Evolutionary conservation across 2,888 invertebrate genomes (phyloP), one percentile per base, ranked within the genome.

Genomic region (Plebejus melissa): DNA sequence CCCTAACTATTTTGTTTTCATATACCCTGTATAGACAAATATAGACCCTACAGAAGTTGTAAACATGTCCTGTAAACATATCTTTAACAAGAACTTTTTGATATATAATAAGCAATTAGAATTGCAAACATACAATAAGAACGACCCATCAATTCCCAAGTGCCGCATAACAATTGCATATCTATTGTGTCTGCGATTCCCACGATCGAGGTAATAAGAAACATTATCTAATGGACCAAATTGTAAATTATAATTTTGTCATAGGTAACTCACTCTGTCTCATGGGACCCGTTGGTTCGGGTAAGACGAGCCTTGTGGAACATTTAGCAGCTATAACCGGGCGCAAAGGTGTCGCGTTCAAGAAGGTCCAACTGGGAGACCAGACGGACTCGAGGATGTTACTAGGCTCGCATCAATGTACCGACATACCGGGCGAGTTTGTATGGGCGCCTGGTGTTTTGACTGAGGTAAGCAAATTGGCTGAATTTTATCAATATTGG

Each of bases 401-500:
- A 75, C 91, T 99, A 9, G 99, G 99, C 0, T 96, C 97, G 0
- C 98, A 98, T 87, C 95, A 97, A 80, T 99, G 99, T 85, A 99
- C 99, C 0, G 99, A 99, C 86, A 95, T 99, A 74, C 99, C 99
- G 0, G 99, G 99, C 16, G 98, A 99, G 89, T 99, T 99, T 93
- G 92, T 98, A 32, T 99, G 99, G 99, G 95, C 97, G 81, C 97
- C 99, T 1, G 99, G 99, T n/a, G 96, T 98, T 74, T 90, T 99
- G 76, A 98, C 98, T 4, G 97, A 95, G 94, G 96, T 95, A 82
- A 80, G 72, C 58, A 54, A 4, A 22, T 22, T 2, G 41, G 41
- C 41, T 41, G 9, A 41, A 41, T 41, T 41, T 41, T 41, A 41
- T 41, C 41, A 41, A 38, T 38, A 38, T 38, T 38, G 38, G 6